Evolutionary conservation across 2,888 invertebrate genomes (phyloP), one percentile per base, ranked within the genome.

Genomic region (Lepidocyrtoides sp.): DNA sequence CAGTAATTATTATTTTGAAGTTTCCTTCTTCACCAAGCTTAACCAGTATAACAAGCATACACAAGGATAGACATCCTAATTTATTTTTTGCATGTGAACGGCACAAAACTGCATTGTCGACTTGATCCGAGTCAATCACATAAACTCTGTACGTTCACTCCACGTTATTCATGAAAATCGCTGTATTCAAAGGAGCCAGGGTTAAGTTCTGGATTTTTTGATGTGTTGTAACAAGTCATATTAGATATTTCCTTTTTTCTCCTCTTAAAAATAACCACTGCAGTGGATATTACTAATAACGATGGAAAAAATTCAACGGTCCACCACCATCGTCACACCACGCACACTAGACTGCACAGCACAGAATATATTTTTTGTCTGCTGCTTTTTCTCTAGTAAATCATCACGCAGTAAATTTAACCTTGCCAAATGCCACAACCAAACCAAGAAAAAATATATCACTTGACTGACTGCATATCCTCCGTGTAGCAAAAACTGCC

Each of bases 391-490:
- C 4, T 72, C 72, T 77, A 17, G 51, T 69, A 36, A 84, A 20
- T 51, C 54, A 84, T 84, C 84, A 41, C 84, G 84, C 69, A 69
- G 84, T 54, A 84, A 54, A 72, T 84, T 77, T 51, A 77, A 77
- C 77, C 54, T 77, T 77, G 77, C 77, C 77, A 77, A 77, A 77
- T 72, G 69, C 69, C 69, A 72, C 20, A 77, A 48, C 44, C 75
- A 44, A 75, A 41, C 20, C 41, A 41, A 12, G 23, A 48, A 26
- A 75, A 54, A 77, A 54, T 26, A 75, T 12, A 75, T 54, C 32
- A 77, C 77, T 77, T 51, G 77, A 72, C 23, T 77, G 20, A 17
- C 51, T 77, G 14, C 2, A 77, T 14, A 57, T n/a, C 17, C 57
- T 20, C 20, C 8, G 17, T 77, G 26, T 77, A 26, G 77, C 20